These are phyloP conservation scores for Chrysomela aeneicollis DNA, from an alignment of 2,888 invertebrate genomes.

Conservation along the genomic window DNA sequence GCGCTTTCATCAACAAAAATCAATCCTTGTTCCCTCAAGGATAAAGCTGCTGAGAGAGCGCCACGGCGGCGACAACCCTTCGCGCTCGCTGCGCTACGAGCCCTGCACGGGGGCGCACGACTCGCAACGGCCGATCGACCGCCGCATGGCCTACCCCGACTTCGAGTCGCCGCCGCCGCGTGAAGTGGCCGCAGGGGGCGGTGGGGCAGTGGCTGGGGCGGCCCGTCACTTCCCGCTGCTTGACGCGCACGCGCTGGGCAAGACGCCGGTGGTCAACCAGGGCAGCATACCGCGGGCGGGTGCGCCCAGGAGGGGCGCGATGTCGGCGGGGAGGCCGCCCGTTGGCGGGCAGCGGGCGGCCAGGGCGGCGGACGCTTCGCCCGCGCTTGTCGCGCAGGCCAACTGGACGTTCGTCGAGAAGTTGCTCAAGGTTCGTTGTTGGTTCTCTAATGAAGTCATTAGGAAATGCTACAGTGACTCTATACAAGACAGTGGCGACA, in stretches of 20 bases:
- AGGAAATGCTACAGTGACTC: no score
- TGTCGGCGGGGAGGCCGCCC: conserved; percentile 47
- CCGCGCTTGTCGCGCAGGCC: conserved; percentile 92
- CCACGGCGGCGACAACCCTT: conserved; percentile 76
- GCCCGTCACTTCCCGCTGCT: conserved; percentile 82
- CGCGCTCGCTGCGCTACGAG: conserved; percentile 78
- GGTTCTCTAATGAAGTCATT: no score
- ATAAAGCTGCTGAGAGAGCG: conserved; percentile 80
- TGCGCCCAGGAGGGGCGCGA: conserved; percentile 54
- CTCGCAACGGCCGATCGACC: conserved; percentile 70
- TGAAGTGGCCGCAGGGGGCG: conserved; percentile 74
- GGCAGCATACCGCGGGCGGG: conserved; percentile 60
- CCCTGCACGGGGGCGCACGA: conserved; percentile 74
- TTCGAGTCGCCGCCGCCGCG: conserved; percentile 84
- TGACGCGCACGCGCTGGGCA: conserved; percentile 76
- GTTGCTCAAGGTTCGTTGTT: conserved; percentile 79
- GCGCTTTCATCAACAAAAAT: no score
- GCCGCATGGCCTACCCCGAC: conserved; percentile 69
- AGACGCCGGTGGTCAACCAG: conserved; percentile 69
- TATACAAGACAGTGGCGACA: neutral
- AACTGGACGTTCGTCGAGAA: conserved; percentile 99
- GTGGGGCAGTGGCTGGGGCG: conserved; percentile 59
- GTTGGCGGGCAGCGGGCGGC: conserved; percentile 43
- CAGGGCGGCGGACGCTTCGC: conserved; percentile 69
- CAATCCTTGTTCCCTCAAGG: no score